phyloP scores from a whole-genome alignment of 2,888 invertebrate genomes.

The Megamerina dolium region DNA sequence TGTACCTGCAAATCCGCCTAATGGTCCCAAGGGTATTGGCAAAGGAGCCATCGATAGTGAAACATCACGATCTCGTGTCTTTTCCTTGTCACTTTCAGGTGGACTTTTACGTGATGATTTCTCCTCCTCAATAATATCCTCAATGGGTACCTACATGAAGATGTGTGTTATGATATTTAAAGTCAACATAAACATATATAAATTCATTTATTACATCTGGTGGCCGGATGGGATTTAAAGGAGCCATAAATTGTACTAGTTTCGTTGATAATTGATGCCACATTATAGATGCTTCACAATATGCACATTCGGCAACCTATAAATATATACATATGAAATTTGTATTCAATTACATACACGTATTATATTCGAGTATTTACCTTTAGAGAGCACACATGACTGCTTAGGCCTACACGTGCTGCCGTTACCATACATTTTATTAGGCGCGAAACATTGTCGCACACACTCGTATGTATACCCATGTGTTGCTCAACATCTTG shows the following conservation, averaged over 20 bases:
- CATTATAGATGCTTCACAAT: slow-evolving; percentile 88
- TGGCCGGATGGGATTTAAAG: slow-evolving; percentile 65
- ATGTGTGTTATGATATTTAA: not conserved
- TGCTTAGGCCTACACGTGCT: slow-evolving; percentile 62
- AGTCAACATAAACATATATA: not conserved
- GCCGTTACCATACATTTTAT: slow-evolving; percentile 71
- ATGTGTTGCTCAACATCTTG: slow-evolving; percentile 78
- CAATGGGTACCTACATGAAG: slow-evolving; percentile 54
- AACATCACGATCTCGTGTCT: slow-evolving; percentile 58
- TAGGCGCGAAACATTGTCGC: slow-evolving; percentile 67
- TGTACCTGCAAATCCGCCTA: slow-evolving; percentile 50
- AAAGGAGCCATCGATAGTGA: slow-evolving; percentile 49
- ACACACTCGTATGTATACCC: slow-evolving; percentile 68
- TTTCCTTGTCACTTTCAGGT: slow-evolving; percentile 63
- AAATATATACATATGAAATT: too few species aligned
- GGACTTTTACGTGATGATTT: slow-evolving; percentile 61
- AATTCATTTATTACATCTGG: slow-evolving; percentile 60
- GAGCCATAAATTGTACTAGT: slow-evolving; percentile 72
- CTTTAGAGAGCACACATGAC: slow-evolving; percentile 56
- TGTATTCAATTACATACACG: not conserved
- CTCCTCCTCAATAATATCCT: slow-evolving; percentile 64
- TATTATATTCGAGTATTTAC: slow-evolving; percentile 26
- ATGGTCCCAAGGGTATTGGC: slow-evolving; percentile 48
- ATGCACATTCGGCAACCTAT: slow-evolving; percentile 67
- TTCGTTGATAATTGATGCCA: slow-evolving; percentile 88